Evolutionary conservation across 2,113 vertebrate genomes (phyloP).

Genomic region (Anguilla rostrata): DNA sequence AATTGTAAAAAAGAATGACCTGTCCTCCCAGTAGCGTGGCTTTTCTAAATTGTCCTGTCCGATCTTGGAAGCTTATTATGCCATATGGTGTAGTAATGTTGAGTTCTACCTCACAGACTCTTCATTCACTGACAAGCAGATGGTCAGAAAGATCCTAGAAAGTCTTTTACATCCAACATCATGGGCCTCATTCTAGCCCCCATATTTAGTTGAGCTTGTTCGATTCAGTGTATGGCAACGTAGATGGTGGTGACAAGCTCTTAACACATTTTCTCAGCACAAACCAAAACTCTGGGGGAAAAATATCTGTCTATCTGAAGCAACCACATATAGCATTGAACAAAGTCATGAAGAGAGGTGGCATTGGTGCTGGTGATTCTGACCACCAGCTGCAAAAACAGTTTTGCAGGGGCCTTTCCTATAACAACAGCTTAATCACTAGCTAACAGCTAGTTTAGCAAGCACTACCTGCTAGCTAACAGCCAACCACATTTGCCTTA

Average conservation of each 20-base stretch:
- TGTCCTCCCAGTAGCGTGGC: background rate
- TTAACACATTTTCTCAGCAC: slow-evolving; percentile 16
- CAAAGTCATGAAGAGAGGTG: background rate
- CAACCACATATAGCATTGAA: background rate
- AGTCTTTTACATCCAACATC: background rate
- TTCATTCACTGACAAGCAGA: slow-evolving; percentile 2
- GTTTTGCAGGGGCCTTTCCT: slow-evolving; percentile 22
- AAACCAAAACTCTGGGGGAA: slow-evolving; percentile 16
- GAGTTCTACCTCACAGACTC: slow-evolving; percentile 14
- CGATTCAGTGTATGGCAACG: slow-evolving; percentile 10
- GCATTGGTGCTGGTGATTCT: background rate
- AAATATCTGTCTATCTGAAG: slow-evolving; percentile 3
- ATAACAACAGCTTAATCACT: slow-evolving; percentile 12
- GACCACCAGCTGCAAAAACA: slow-evolving; percentile 9
- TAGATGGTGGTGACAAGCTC: slow-evolving; percentile 18
- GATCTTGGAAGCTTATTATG: slow-evolving; percentile 18
- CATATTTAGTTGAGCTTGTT: background rate
- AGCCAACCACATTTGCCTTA: slow-evolving; percentile 6
- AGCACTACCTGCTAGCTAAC: no score
- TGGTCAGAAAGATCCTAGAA: slow-evolving; percentile 1
- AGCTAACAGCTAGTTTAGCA: background rate
- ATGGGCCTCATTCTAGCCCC: background rate
- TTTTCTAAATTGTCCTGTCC: slow-evolving; percentile 7
- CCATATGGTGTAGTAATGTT: background rate
- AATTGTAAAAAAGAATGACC: slow-evolving; percentile 15